Evolutionary conservation across 2,888 invertebrate genomes (phyloP).

Genomic region (Punctoribates punctum): DNA sequence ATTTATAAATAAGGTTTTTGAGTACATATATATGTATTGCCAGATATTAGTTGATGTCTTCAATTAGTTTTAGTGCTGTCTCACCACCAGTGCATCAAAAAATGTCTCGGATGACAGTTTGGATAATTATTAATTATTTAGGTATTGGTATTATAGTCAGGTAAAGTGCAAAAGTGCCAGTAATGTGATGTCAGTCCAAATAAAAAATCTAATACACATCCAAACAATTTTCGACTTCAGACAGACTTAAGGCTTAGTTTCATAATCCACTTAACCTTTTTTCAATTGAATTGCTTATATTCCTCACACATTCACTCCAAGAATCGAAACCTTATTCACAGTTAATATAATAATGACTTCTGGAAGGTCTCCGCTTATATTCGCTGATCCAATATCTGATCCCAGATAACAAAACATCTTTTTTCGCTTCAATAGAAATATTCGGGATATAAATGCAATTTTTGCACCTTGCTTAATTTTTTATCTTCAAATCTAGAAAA

Average conservation of each 20-base stretch:
- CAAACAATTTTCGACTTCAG: neutral
- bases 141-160: too few species aligned
- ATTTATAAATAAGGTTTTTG: neutral
- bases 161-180: neutral
- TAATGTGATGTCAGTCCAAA: neutral
- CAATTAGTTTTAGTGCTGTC: neutral
- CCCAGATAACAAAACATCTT: too few species aligned
- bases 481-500: too few species aligned
- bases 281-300: neutral
- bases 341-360: too few species aligned
- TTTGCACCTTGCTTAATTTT: too few species aligned
- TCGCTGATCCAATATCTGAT: too few species aligned
- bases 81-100: neutral
- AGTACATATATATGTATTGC: neutral
- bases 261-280: conserved; percentile 9
- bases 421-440: too few species aligned
- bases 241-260: neutral
- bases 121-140: neutral
- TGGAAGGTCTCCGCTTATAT: too few species aligned
- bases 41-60: neutral
- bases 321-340: too few species aligned
- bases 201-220: neutral
- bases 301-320: too few species aligned
- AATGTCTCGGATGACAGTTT: conserved; percentile 10
- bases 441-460: too few species aligned